Base-by-base conservation (phyloP, 2,113 vertebrate genomes). In the Anolis sagrei region DNA sequence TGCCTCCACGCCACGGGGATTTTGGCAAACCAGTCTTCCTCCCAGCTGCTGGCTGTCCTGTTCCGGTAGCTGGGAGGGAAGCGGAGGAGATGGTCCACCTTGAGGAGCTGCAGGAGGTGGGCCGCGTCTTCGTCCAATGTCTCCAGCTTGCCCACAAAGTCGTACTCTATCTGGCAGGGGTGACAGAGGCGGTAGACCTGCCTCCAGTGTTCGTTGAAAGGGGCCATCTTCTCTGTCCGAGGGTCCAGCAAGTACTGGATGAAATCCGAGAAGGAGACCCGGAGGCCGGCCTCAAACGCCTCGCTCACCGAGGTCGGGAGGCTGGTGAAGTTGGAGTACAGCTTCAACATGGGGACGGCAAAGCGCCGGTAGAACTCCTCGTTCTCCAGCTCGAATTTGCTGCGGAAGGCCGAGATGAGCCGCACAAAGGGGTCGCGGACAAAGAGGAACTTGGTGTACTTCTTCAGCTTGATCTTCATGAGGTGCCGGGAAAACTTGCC, bases 161-260 rank as follows among this genome's bases (percentile, higher is more conserved):
- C 98, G 1, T 99, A 99, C 86, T 99, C 97, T 34, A 99, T 99
- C 96, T 99, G 99, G 95, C 98, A 99, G 0, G 99, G 99, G 62
- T 99, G 99, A 92, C 99, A 99, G 2, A 99, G 96, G 0, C 98
- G 97, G 88, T 99, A 97, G 29, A 98, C 95, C 93, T 99, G 98
- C 82, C 97, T 92, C 99, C 99, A 99, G 95, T 99, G 99, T 95
- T 99, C 99, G 0, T 99, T 99, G 93, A 99, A 99, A 23, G 98
- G 97, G 84, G 92, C 95, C 91, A 97, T 95, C 91, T 96, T 96
- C 96, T 99, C 98, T 0, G 98, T 99, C 95, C 93, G 96, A 0
- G 98, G 97, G 94, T 99, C 99, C 95, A 99, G 95, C 29, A 99
- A 96, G 90, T 99, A 99, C 95, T 98, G 98, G 94, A 98, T 95